These are phyloP conservation scores for Tachystola acroxantha DNA, from an alignment of 2,888 invertebrate species.

Conservation along the genomic window DNA sequence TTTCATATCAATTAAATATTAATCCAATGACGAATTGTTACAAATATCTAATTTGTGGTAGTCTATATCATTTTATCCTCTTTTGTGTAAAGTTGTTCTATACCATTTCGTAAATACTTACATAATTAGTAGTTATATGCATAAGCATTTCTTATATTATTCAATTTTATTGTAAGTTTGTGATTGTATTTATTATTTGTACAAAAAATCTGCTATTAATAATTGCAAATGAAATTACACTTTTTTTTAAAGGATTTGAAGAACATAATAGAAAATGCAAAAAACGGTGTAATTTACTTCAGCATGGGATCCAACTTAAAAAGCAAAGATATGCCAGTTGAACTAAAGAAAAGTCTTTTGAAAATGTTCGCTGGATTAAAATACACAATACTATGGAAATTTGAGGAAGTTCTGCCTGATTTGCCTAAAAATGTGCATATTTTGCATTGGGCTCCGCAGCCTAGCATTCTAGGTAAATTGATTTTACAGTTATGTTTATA, in stretches of 20 bases:
- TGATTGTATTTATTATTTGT: too few species aligned
- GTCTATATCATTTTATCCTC: too few species aligned
- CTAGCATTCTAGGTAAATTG: conserved; percentile 32
- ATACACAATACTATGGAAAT: conserved; percentile 58
- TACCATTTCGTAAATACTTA: too few species aligned
- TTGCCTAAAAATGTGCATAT: conserved; percentile 44
- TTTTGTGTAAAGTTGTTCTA: too few species aligned
- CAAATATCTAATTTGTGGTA: too few species aligned
- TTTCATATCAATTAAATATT: too few species aligned
- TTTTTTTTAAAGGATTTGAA: conserved; percentile 37
- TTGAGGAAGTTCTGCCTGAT: conserved; percentile 35
- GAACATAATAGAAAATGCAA: conserved; percentile 38
- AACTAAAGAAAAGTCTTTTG: conserved; percentile 29
- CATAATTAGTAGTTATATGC: too few species aligned
- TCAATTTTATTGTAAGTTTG: too few species aligned
- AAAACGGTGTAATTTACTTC: conserved; percentile 52
- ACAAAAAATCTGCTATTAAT: too few species aligned
- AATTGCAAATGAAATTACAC: too few species aligned
- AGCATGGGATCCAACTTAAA: conserved; percentile 52
- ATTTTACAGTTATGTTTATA: background rate
- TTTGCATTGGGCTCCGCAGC: conserved; percentile 47
- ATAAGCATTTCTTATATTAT: too few species aligned
- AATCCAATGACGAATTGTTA: too few species aligned
- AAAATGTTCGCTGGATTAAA: conserved; percentile 43
- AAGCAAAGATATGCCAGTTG: conserved; percentile 34